Base-by-base conservation (phyloP, 2,797 vertebrate genomes). In the Xerus rutilus region DNA sequence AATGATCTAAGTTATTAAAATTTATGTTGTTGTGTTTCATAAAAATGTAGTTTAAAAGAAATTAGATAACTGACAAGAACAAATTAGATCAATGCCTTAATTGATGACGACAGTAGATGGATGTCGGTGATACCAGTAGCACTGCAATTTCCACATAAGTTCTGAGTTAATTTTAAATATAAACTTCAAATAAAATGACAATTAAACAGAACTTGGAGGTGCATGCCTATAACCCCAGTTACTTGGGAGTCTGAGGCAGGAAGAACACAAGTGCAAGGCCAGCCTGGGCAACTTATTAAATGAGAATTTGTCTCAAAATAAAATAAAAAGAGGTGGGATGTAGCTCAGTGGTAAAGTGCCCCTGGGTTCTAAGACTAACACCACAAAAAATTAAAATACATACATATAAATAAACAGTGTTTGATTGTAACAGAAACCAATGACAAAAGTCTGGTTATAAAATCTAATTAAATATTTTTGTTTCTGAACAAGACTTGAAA, bases 401-500 rank as follows among this genome's bases (percentile, higher is more conserved):
- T 62, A 62, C 23, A 62, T 62, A 62, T 62, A 62, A 25, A 62
- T 21, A 62, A 25, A 25, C 1, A 25, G 23, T 88, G 79, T n/a
- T 52, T 86, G 43, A 72, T 72, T 32, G 57, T 17, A 57, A 12
- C n/a, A 88, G 14, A 95, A 93, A 82, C 3, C 35, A 86, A 3
- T 76, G 49, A 74, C 7, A 76, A 70, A 35, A 83, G 17, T 76
- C 1, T 73, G 3, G 52, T 86, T 65, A 78, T 43, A 5, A 62
- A 93, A 83, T 86, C 7, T 77, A 95, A 84, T 47, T 73, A 84
- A 74, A 49, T 70, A 89, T 79, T 91, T 91, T 79, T 97, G 14
- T 93, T 89, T 87, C 21, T 28, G 7, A 92, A 91, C 39, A 94
- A 70, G 28, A 93, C 47, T 64, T 81, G n/a, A 95, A 93, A 94